A percentile compares a stretch with the other conserved stretches of the same genome.
phyloP scores from a whole-genome alignment of 2,888 invertebrate species.

The Beris morrisii region DNA sequence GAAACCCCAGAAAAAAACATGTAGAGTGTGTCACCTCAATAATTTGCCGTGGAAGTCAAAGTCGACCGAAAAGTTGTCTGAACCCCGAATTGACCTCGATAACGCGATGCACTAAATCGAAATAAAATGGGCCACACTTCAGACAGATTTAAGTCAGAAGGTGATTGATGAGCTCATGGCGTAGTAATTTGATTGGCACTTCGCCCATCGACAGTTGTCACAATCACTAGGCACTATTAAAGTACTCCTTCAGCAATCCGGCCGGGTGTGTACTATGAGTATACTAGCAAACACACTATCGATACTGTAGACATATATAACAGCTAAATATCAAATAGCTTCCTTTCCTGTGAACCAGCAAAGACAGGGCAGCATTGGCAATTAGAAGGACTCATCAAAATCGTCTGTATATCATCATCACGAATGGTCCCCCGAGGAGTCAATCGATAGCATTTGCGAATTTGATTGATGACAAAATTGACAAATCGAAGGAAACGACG shows the following conservation, averaged over 20 bases:
- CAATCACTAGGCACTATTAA: not conserved
- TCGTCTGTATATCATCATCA: not conserved
- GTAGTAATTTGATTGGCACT: constrained; percentile 36
- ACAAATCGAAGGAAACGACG: constrained; percentile 7
- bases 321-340: too few species aligned
- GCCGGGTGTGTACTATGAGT: too few species aligned
- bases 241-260: constrained; percentile 13
- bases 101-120: constrained; percentile 18
- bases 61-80: not conserved
- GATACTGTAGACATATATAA: too few species aligned
- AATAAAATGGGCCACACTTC: constrained; percentile 3
- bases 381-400: too few species aligned
- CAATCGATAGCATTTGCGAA: constrained; percentile 29
- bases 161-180: constrained; percentile 37
- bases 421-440: not conserved
- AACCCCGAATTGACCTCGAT: constrained; percentile 13
- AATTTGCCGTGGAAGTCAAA: not conserved
- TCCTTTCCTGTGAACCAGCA: too few species aligned
- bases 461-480: constrained; percentile 22
- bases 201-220: constrained; percentile 25
- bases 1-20: constrained; percentile 5
- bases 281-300: too few species aligned
- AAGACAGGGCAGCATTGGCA: not conserved
- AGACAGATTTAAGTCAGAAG: constrained; percentile 17
- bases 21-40: not conserved